Evolutionary conservation across 2,797 vertebrate genomes (phyloP).

Genomic region (Rhinophrynus dorsalis): DNA sequence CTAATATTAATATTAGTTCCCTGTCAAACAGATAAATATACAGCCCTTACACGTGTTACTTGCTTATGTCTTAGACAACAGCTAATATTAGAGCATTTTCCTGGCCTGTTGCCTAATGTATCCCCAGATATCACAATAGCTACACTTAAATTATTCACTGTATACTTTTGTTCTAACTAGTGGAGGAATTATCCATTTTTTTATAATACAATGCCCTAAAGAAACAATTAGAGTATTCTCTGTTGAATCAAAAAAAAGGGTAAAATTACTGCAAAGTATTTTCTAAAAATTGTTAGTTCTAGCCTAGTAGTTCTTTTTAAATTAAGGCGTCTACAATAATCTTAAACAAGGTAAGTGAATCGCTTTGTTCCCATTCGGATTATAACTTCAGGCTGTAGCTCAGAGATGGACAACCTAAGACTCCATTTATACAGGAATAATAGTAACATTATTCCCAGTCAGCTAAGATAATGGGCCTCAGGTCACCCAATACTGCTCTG

Average conservation of each 20-base stretch:
- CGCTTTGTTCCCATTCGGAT: no score
- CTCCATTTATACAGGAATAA: no score
- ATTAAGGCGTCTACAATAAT: background rate
- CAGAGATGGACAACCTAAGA: no score
- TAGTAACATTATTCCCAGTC: no score
- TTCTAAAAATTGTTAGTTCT: background rate
- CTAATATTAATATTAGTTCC: no score
- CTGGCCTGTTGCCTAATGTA: background rate
- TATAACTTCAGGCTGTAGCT: no score
- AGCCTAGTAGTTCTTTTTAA: background rate
- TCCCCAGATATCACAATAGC: background rate
- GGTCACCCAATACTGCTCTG: no score
- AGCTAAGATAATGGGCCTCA: no score
- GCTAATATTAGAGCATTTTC: background rate
- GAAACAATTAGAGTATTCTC: background rate
- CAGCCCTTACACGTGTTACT: no score
- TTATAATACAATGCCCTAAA: background rate
- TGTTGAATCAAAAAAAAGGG: background rate
- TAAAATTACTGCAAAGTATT: background rate
- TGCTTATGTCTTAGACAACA: no score
- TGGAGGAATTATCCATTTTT: background rate
- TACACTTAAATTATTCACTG: background rate
- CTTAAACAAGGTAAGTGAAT: no score
- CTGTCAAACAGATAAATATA: no score
- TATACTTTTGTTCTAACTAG: background rate